phyloP scores from a whole-genome alignment of 2,113 vertebrate species.

The Nettapus auritus region DNA sequence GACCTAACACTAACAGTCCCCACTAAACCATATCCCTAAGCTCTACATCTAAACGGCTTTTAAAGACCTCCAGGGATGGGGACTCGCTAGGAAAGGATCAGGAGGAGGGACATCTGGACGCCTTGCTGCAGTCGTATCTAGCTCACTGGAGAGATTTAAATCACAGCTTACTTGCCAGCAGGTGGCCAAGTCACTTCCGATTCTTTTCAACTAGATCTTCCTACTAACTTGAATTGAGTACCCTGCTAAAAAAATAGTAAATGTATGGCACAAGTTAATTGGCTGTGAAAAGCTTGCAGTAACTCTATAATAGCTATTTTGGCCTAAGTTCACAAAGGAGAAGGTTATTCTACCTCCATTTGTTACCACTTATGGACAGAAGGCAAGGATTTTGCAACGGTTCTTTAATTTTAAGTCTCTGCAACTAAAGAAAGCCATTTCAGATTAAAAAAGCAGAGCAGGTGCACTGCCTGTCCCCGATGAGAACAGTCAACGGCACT shows the following conservation, averaged over 20 bases:
- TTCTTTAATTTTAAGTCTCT: background rate
- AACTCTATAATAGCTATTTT: background rate
- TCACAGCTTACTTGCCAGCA: background rate
- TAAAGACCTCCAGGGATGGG: too few relatives aligned
- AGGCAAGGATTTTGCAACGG: background rate
- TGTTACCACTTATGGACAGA: background rate
- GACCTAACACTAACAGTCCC: too few relatives aligned
- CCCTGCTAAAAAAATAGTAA: background rate
- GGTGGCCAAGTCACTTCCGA: background rate
- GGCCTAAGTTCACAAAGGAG: background rate
- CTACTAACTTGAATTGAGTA: fast-evolving
- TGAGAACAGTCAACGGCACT: background rate
- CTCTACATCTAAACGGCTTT: too few relatives aligned
- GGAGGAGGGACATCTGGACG: background rate
- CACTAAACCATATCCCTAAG: too few relatives aligned
- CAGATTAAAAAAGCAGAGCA: too few relatives aligned
- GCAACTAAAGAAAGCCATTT: background rate
- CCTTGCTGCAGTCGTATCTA: fast-evolving
- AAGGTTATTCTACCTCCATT: background rate
- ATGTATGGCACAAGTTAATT: background rate
- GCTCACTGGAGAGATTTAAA: background rate
- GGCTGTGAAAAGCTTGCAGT: background rate
- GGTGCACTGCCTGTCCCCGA: fast-evolving
- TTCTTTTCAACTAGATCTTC: background rate
- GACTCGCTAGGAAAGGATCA: background rate